A percentile compares a stretch with the other conserved stretches of the same genome.
Conservation (phyloP, 2,113 vertebrate genomes). For the Oreamnos americanus region DNA sequence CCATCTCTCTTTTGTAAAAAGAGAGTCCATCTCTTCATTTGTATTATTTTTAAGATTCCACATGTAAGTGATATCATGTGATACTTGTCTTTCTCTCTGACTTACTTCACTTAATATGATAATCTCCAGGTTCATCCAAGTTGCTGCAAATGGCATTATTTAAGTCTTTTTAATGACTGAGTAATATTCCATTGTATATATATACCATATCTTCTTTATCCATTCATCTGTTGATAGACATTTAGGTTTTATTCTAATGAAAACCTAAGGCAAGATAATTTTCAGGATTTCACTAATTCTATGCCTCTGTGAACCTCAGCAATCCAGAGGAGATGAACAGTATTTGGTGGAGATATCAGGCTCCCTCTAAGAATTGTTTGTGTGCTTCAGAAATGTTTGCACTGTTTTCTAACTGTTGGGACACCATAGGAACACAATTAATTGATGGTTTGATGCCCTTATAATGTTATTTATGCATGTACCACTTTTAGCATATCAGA, state of each 20-base stretch:
- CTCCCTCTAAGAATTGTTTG: not conserved
- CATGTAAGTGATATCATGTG: not conserved
- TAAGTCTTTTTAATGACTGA: not conserved
- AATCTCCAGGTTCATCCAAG: not conserved
- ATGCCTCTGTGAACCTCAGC: not conserved
- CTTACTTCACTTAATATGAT: not conserved
- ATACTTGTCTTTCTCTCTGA: not conserved
- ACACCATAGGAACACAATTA: not conserved
- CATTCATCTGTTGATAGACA: not conserved
- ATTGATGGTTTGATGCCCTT: not conserved
- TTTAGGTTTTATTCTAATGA: not conserved
- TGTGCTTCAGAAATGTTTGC: not conserved
- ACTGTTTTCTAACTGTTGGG: not conserved
- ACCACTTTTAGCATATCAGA: not conserved
- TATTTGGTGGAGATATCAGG: not conserved
- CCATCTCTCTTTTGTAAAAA: not conserved
- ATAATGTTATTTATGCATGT: not conserved
- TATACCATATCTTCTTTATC: not conserved
- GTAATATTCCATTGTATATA: not conserved
- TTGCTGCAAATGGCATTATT: not conserved
- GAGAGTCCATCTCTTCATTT: too few species aligned
- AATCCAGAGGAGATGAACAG: not conserved
- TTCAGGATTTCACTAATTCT: not conserved
- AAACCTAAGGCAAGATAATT: not conserved
- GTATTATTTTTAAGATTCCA: not conserved